Conservation (phyloP, 2,797 vertebrate genomes). For the Eutrigla gurnardus region DNA sequence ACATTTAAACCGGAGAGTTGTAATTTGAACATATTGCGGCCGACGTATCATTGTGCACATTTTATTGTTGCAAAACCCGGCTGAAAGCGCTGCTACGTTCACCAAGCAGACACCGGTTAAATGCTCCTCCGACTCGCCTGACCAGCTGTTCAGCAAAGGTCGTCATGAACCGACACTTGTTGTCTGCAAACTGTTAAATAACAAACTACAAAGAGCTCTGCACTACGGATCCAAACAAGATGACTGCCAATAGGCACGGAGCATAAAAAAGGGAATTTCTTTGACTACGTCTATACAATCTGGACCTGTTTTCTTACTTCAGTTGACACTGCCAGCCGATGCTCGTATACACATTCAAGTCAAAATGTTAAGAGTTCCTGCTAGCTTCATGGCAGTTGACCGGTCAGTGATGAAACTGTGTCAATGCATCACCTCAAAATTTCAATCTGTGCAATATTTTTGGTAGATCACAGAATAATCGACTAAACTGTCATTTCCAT, state of each 20-base stretch:
- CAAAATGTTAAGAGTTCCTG: too few relatives aligned
- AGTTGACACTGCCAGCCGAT: too few relatives aligned
- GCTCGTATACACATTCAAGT: too few relatives aligned
- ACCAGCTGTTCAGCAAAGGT: conserved; percentile 43
- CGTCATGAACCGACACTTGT: conserved; percentile 34
- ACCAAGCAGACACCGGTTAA: conserved; percentile 43
- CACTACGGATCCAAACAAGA: conserved; percentile 28
- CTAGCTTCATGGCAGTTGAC: too few relatives aligned
- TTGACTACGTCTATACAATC: too few relatives aligned
- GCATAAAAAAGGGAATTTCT: conserved; percentile 21
- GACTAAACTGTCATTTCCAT: too few relatives aligned
- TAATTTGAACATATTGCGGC: conserved; percentile 49
- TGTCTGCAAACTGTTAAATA: conserved; percentile 46
- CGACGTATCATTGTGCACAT: conserved; percentile 30
- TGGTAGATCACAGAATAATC: too few relatives aligned
- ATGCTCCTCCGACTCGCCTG: conserved; percentile 16
- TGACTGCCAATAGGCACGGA: conserved; percentile 26
- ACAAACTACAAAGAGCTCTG: conserved; percentile 45
- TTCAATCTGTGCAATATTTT: too few relatives aligned
- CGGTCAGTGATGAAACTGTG: too few relatives aligned
- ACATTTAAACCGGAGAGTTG: conserved; percentile 34
- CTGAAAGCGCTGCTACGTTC: conserved; percentile 29
- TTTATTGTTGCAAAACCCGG: conserved; percentile 39
- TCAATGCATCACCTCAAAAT: too few relatives aligned
- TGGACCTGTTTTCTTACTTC: too few relatives aligned